Conservation (phyloP, 2,888 invertebrate species). For the Agrochola lychnidis region DNA sequence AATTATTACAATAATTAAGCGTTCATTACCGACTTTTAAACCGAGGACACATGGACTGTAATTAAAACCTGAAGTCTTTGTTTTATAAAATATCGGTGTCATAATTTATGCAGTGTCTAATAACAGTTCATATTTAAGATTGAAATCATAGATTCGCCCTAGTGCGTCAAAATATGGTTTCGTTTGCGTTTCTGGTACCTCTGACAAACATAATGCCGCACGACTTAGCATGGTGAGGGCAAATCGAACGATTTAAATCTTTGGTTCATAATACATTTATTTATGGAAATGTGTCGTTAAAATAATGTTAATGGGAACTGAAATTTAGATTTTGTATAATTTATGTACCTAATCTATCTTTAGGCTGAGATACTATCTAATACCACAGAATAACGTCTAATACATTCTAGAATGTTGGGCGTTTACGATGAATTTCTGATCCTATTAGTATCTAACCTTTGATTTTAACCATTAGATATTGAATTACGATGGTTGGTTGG, state of each 20-base stretch:
- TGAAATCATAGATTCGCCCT: neutral
- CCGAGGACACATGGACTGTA: conserved; percentile 15
- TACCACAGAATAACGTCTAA: no score
- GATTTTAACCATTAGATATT: neutral
- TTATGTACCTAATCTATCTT: neutral
- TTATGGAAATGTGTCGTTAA: conserved; percentile 4
- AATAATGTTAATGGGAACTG: neutral
- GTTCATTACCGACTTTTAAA: conserved; percentile 45
- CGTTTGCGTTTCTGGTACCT: neutral
- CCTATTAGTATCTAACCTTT: neutral
- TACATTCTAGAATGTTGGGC: neutral
- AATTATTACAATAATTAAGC: conserved; percentile 53
- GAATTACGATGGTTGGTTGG: no score
- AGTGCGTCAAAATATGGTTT: neutral
- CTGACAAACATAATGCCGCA: neutral
- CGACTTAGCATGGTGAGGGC: neutral
- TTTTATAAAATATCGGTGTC: conserved; percentile 18
- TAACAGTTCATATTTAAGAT: neutral
- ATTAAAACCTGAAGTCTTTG: conserved; percentile 43
- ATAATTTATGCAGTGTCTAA: conserved; percentile 14
- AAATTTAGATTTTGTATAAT: neutral
- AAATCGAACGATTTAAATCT: neutral
- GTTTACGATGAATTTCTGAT: neutral
- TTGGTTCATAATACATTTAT: neutral
- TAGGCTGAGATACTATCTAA: neutral